Evolutionary conservation across 2,888 invertebrate genomes (phyloP).

Genomic region (Seira ritae): DNA sequence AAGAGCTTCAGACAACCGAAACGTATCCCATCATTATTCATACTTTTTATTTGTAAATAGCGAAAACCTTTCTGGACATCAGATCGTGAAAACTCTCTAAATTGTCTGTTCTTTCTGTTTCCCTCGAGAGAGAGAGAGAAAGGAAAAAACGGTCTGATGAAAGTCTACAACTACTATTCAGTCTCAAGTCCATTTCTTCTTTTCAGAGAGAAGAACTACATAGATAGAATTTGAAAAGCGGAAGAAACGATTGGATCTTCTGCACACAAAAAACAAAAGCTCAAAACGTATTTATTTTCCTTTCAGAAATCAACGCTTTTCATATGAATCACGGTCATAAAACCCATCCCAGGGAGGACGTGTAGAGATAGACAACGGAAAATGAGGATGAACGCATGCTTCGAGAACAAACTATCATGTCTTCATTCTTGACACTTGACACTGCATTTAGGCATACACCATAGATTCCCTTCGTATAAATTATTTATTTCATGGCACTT

Average conservation of each 20-base stretch:
- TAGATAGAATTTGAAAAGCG: background rate
- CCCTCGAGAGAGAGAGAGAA: too few species aligned
- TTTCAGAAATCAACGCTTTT: background rate
- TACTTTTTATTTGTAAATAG: too few species aligned
- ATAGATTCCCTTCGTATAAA: background rate
- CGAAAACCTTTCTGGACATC: background rate
- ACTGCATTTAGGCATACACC: background rate
- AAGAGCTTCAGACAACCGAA: background rate
- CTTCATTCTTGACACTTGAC: background rate
- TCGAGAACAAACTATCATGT: background rate
- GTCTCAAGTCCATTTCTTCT: too few species aligned
- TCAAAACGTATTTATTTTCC: background rate
- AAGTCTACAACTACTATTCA: too few species aligned
- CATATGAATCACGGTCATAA: background rate
- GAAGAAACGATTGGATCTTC: background rate
- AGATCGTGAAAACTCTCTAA: too few species aligned
- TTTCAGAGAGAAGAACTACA: too few species aligned
- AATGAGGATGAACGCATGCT: background rate
- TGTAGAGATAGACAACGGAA: too few species aligned
- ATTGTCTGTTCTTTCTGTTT: too few species aligned
- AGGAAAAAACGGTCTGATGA: too few species aligned
- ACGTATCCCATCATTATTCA: constrained; percentile 7
- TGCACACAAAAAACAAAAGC: background rate
- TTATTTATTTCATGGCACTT: background rate
- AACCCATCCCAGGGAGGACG: too few species aligned